These are phyloP conservation scores for Formica selysi DNA, from an alignment of 1,140 invertebrate species.

Conservation along the genomic window DNA sequence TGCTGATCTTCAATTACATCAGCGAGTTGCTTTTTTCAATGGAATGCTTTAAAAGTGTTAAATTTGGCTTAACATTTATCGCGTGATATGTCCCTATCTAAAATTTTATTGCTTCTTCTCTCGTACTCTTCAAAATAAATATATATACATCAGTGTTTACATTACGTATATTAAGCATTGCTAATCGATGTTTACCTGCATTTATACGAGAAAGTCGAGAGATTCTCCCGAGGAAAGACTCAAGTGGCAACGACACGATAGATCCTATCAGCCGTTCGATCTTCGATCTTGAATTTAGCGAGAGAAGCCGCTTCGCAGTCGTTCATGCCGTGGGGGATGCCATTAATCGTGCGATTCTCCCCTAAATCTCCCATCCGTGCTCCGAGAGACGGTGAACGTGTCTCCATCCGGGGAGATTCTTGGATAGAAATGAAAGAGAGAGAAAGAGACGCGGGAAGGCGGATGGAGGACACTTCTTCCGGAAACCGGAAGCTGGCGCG, in stretches of 20 bases:
- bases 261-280: slow-evolving; percentile 69
- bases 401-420: slow-evolving; percentile 70
- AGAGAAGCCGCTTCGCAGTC: slow-evolving; percentile 64
- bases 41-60: background rate
- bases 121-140: background rate
- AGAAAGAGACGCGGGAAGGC: slow-evolving; percentile 18
- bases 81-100: background rate
- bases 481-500: slow-evolving; percentile 82
- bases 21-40: background rate
- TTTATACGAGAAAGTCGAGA: slow-evolving; percentile 7
- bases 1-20: background rate
- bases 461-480: slow-evolving; percentile 72
- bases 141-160: background rate
- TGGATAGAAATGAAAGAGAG: slow-evolving; percentile 71
- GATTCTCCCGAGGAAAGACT: background rate
- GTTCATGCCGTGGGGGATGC: slow-evolving; percentile 73
- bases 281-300: slow-evolving; percentile 58
- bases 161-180: background rate
- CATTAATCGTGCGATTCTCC: slow-evolving; percentile 80
- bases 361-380: slow-evolving; percentile 78
- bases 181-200: background rate
- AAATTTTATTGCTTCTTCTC: background rate
- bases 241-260: slow-evolving; percentile 42
- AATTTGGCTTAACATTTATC: slow-evolving; percentile 8
- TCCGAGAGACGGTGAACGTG: slow-evolving; percentile 67